These are phyloP conservation scores for Carollia perspicillata DNA, from an alignment of 2,113 vertebrate species.

Conservation along the genomic window DNA sequence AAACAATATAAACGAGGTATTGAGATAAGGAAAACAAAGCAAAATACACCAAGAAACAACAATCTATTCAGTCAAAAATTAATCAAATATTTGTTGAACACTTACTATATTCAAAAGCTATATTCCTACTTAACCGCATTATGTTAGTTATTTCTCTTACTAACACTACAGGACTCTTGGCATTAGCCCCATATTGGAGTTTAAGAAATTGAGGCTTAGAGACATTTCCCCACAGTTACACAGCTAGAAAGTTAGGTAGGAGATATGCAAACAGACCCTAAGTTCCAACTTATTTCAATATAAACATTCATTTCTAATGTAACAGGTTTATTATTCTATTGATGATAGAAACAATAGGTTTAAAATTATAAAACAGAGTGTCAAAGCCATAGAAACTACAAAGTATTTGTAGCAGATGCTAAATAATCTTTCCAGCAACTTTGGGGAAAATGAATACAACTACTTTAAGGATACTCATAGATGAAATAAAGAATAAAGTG, in stretches of 20 bases:
- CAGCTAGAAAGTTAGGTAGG: not conserved
- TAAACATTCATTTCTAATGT: not conserved
- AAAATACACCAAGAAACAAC: not conserved
- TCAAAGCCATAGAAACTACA: not conserved
- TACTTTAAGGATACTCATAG: not conserved
- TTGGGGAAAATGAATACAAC: not conserved
- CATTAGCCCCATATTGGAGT: not conserved
- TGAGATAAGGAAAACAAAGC: not conserved
- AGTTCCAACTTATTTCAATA: not conserved
- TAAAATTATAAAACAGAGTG: not conserved
- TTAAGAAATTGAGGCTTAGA: not conserved
- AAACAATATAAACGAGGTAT: not conserved
- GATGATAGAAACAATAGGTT: not conserved
- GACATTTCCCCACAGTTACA: not conserved
- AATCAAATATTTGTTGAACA: not conserved
- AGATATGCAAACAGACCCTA: not conserved
- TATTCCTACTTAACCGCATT: not conserved
- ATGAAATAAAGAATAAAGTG: slow-evolving; percentile 12
- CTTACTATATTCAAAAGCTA: not conserved
- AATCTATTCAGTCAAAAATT: not conserved
- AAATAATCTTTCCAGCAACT: not conserved
- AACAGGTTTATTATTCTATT: not conserved
- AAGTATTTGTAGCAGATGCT: not conserved
- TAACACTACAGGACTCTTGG: not conserved
- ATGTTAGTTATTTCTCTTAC: slow-evolving; percentile 11